phyloP scores from a whole-genome alignment of 2,797 vertebrate genomes.

The Ataeniobius toweri region DNA sequence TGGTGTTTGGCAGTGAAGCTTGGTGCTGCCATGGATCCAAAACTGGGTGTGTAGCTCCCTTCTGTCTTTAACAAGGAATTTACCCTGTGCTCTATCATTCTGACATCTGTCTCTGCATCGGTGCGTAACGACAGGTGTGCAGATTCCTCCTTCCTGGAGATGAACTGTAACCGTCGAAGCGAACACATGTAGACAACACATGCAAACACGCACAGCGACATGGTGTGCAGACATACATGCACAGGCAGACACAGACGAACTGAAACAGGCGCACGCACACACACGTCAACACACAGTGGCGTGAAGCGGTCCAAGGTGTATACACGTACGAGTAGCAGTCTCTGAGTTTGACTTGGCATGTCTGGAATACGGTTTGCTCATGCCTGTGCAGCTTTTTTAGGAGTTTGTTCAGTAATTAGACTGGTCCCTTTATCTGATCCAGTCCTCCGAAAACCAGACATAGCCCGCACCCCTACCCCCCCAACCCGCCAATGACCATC shows the following conservation, averaged over 20 bases:
- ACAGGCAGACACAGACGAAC: background rate
- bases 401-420: constrained; percentile 45
- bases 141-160: constrained; percentile 61
- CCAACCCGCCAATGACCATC: constrained; percentile 44
- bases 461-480: background rate
- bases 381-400: constrained; percentile 63
- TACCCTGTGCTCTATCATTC: constrained; percentile 64
- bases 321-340: constrained; percentile 65
- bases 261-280: constrained; percentile 32
- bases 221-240: constrained; percentile 53
- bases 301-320: constrained; percentile 61
- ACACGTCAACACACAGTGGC: constrained; percentile 40
- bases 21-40: constrained; percentile 38
- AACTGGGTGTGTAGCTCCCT: constrained; percentile 18
- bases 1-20: constrained; percentile 76
- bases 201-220: constrained; percentile 58
- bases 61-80: constrained; percentile 59
- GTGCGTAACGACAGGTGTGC: constrained; percentile 66
- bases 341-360: constrained; percentile 66
- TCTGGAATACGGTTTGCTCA: constrained; percentile 67
- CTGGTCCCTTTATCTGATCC: constrained; percentile 57
- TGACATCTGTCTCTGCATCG: constrained; percentile 45
- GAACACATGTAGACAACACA: constrained; percentile 51
- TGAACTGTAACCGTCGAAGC: constrained; percentile 47
- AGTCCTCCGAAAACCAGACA: constrained; percentile 43